Conservation (phyloP, 2,888 invertebrate species). For the Ecliptopera silaceata region DNA sequence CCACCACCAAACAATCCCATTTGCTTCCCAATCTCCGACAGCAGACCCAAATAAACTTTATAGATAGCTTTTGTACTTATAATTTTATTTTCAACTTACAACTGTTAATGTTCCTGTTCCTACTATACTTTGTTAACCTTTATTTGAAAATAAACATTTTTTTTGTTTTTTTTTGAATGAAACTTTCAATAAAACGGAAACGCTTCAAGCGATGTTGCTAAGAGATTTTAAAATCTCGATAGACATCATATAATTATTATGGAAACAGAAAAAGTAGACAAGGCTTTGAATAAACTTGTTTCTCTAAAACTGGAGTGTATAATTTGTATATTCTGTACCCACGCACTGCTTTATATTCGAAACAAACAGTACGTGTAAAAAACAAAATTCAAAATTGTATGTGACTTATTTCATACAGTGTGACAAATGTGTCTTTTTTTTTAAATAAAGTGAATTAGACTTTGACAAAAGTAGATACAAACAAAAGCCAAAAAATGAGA, state of each 20-base stretch:
- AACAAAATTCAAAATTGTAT: background rate
- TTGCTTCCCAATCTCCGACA: no score
- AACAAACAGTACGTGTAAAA: slow-evolving; percentile 6
- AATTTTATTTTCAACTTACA: slow-evolving; percentile 2
- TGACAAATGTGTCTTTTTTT: slow-evolving; percentile 14
- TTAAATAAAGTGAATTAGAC: no score
- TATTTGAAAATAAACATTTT: no score
- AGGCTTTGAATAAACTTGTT: slow-evolving; percentile 12
- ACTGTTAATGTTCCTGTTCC: no score
- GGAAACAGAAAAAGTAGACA: slow-evolving; percentile 9
- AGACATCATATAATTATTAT: slow-evolving; percentile 12
- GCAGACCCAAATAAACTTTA: slow-evolving; percentile 28
- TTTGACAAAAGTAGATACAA: no score
- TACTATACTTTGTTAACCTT: no score
- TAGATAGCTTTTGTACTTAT: slow-evolving; percentile 42
- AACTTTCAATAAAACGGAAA: slow-evolving; percentile 6
- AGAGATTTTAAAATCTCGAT: slow-evolving; percentile 3
- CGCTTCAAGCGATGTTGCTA: background rate
- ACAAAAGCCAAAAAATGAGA: no score
- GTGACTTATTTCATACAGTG: background rate
- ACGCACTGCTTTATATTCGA: slow-evolving; percentile 11
- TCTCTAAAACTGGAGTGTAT: slow-evolving; percentile 6
- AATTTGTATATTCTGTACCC: slow-evolving; percentile 8
- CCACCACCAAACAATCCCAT: no score
- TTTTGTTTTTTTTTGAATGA: no score